These are phyloP conservation scores for Balaeniceps rex DNA, from an alignment of 2,113 vertebrate genomes.

Conservation along the genomic window DNA sequence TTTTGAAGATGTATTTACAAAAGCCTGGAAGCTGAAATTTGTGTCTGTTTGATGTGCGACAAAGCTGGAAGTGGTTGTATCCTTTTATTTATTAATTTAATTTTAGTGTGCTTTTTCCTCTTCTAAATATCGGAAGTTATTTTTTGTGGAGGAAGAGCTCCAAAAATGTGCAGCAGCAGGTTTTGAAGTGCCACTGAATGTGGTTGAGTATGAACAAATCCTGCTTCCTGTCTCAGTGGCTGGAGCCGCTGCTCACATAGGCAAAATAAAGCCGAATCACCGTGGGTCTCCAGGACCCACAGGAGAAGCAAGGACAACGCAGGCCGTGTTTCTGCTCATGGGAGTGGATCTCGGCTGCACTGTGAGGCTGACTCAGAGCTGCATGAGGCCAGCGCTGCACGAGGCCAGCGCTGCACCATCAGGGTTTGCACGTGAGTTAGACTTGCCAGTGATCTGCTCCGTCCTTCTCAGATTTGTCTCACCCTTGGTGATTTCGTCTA, in stretches of 20 bases:
- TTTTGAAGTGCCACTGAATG: not conserved
- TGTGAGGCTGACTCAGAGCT: not conserved
- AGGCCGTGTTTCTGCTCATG: not conserved
- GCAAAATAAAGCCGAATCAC: not conserved
- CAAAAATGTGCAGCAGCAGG: not conserved
- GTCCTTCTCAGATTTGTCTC: not conserved
- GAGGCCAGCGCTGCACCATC: not conserved
- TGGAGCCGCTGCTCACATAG: not conserved
- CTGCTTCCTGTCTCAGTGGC: not conserved
- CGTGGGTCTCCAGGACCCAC: not conserved
- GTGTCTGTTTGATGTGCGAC: not conserved
- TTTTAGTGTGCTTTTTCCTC: not conserved
- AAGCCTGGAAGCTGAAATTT: not conserved
- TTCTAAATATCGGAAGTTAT: not conserved
- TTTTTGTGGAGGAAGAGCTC: not conserved
- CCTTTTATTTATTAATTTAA: not conserved
- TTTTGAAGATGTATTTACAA: not conserved
- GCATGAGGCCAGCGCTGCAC: not conserved
- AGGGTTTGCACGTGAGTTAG: not conserved
- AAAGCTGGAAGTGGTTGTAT: not conserved
- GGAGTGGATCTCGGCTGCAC: not conserved
- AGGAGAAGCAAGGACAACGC: not conserved
- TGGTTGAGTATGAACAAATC: not conserved
- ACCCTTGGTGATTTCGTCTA: accelerated
- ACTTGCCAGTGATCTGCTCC: not conserved